Conservation (phyloP, 2,113 vertebrate species). For the Platichthys stellatus region DNA sequence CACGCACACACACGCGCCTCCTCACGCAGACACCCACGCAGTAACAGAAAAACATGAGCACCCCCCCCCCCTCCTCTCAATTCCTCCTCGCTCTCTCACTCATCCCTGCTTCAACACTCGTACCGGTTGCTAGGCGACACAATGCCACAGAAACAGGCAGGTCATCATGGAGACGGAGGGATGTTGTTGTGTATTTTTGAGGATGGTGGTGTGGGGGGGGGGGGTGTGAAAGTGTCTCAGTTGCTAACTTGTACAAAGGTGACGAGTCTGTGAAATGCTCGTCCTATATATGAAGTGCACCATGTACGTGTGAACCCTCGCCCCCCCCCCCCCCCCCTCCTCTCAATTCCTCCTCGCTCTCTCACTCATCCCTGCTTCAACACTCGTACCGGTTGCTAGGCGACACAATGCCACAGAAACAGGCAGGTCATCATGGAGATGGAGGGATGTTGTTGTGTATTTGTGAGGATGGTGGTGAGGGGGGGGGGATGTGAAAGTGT, state of each 20-base stretch:
- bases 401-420: slow-evolving; percentile 78
- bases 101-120: slow-evolving; percentile 82
- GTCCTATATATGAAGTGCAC: slow-evolving; percentile 4
- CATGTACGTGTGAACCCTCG: slow-evolving; percentile 3
- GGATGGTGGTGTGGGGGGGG: slow-evolving; percentile 5
- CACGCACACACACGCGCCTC: slow-evolving; percentile 15
- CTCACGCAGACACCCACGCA: slow-evolving; percentile 59
- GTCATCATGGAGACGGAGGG: slow-evolving; percentile 76
- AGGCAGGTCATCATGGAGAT: slow-evolving; percentile 77
- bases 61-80: slow-evolving; percentile 59
- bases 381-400: slow-evolving; percentile 84
- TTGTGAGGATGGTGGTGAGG: slow-evolving; percentile 22
- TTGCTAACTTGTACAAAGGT: not conserved
- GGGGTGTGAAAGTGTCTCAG: slow-evolving; percentile 32
- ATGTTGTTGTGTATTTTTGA: slow-evolving; percentile 54
- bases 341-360: slow-evolving; percentile 61
- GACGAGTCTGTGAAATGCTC: not conserved
- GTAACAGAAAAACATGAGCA: slow-evolving; percentile 53
- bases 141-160: slow-evolving; percentile 78
- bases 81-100: slow-evolving; percentile 72
- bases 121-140: slow-evolving; percentile 83
- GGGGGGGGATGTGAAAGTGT: too few relatives aligned
- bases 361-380: slow-evolving; percentile 81
- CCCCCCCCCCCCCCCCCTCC: slow-evolving; percentile 62
- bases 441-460: slow-evolving; percentile 64